Evolutionary conservation across 2,113 vertebrate genomes (phyloP).

Genomic region (Echinops telfairi): DNA sequence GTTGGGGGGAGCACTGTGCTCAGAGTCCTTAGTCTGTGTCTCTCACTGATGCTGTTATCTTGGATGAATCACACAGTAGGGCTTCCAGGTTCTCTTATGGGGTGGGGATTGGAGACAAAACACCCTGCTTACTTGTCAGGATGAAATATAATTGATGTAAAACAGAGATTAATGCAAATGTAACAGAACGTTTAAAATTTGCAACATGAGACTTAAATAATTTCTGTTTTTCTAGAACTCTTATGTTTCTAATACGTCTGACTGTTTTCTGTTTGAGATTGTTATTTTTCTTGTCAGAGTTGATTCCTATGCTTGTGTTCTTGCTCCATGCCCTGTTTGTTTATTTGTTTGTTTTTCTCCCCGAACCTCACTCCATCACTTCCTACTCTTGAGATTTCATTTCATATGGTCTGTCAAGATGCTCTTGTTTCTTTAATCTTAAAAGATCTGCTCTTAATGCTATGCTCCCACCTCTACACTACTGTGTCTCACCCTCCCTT

Average conservation of each 20-base stretch:
- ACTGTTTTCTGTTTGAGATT: not conserved
- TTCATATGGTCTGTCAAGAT: not conserved
- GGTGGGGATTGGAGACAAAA: not conserved
- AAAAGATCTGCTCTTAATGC: not conserved
- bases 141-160: slow-evolving; percentile 40
- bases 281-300: not conserved
- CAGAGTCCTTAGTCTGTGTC: not conserved
- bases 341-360: not conserved
- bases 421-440: not conserved
- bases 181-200: not conserved
- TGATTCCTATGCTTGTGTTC: not conserved
- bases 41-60: slow-evolving; percentile 26
- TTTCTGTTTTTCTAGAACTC: not conserved
- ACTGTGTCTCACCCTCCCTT: not conserved
- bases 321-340: not conserved
- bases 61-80: not conserved
- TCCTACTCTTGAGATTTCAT: not conserved
- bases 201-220: not conserved
- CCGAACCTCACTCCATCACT: not conserved
- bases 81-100: slow-evolving; percentile 31
- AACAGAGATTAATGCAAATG: not conserved
- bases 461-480: not conserved
- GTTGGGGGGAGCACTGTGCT: slow-evolving; percentile 28
- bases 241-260: no score
- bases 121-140: not conserved